Evolutionary conservation across 2,113 vertebrate genomes (phyloP), one percentile per base, ranked within the genome.

Genomic region (Paracanthobrama guichenoti): DNA sequence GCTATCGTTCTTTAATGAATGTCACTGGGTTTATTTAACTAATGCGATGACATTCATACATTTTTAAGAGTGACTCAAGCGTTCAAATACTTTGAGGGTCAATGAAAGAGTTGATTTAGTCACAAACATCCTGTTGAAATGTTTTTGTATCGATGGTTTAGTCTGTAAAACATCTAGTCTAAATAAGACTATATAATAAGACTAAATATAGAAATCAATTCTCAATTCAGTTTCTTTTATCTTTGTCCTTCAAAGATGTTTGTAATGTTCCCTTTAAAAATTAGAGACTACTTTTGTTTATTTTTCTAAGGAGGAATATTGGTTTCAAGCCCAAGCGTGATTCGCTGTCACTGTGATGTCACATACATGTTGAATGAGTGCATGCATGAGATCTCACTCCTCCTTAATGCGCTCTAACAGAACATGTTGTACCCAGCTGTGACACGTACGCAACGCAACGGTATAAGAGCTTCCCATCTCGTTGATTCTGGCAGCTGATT

Each of bases 371-470:
- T 35, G 6, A 81, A 42, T 59, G 39, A 71, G 75, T 75, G 16
- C 39, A 55, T 42, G 60, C 59, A 13, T 55, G 87, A 85, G 86
- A 87, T 74, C 73, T 18, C 55, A 86, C 82, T 83, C 4, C 82
- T 83, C 4, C 59, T 83, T 62, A 69, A 50, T 71, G 76, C 42
- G 24, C 28, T 57, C 8, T 44, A 24, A 69, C 73, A 35, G 87
- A 88, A 89, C 90, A 90, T 9, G 31, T 16, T 89, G 90, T 88
- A 16, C 66, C 59, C 81, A 74, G 77, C 74, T 84, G 71, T 69
- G 84, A 53, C 59, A 72, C 50, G 46, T 80, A 79, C 22, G 24
- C 13, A 44, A n/a, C 62, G 24, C 76, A 84, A 75, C 46, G 81
- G 79, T 66, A 48, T 16, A 72, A 71, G 48, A 16, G 64, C 20